phyloP scores from a whole-genome alignment of 2,797 vertebrate species.

The Myotis findleyi region DNA sequence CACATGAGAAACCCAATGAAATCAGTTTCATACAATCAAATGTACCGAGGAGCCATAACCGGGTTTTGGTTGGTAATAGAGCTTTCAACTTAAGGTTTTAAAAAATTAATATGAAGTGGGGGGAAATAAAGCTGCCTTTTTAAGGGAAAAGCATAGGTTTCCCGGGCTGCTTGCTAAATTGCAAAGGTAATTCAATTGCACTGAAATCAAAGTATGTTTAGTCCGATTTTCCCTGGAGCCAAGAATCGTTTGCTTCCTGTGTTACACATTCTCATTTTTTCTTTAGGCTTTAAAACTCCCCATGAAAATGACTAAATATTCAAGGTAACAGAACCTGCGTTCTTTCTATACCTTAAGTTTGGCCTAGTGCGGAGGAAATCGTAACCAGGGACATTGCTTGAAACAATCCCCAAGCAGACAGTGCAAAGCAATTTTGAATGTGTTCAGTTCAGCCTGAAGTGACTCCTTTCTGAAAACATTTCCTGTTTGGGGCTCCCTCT shows the following conservation, averaged over 20 bases:
- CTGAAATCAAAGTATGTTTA: constrained; percentile 45
- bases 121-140: constrained; percentile 17
- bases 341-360: constrained; percentile 88
- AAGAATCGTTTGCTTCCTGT: constrained; percentile 85
- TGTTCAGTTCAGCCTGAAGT: constrained; percentile 94
- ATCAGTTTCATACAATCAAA: background rate
- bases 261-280: constrained; percentile 88
- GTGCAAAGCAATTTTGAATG: constrained; percentile 94
- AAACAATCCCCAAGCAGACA: constrained; percentile 93
- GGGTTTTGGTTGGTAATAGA: constrained; percentile 72
- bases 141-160: constrained; percentile 64
- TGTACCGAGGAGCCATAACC: constrained; percentile 65
- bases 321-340: constrained; percentile 91
- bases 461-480: constrained; percentile 92
- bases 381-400: constrained; percentile 95
- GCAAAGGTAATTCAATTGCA: constrained; percentile 72
- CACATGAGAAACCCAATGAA: background rate
- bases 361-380: constrained; percentile 82
- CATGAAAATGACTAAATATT: constrained; percentile 89
- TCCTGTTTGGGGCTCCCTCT: constrained; percentile 94
- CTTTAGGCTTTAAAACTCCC: constrained; percentile 85
- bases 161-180: constrained; percentile 49
- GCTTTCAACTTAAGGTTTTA: constrained; percentile 57
- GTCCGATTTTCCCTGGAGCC: constrained; percentile 68
- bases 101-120: constrained; percentile 72